Base-by-base conservation (phyloP, 2,113 vertebrate species). In the Phrynocephalus versicolor region DNA sequence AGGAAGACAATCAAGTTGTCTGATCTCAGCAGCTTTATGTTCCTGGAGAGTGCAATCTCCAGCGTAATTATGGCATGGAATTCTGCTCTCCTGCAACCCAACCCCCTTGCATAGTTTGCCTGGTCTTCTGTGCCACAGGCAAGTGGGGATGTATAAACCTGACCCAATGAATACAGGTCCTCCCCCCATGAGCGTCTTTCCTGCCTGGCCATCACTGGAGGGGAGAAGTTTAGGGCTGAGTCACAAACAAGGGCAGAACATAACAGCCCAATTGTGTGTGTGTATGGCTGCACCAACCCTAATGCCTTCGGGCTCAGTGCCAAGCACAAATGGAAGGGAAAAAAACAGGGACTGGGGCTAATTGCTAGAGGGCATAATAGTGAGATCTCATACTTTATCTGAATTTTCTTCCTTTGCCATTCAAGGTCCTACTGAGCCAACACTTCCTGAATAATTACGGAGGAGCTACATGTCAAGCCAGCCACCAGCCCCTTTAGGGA, bases 261-360 rank as follows among this genome's bases (percentile, higher is more conserved):
- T 35, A 45, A 74, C 45, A 39, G 35, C 37, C 15, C 35, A 27
- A 25, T n/a, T 16, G 2, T 18, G 25, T 74, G 74, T 51, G 30
- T 67, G 27, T 12, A 67, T 27, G 45, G 45, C 5, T 51, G 45
- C 45, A 51, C 45, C 5, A 51, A 10, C 10, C 5, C 45, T 51
- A 51, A 51, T 51, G 70, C 35, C 37, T 72, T 35, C 39, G 30
- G n/a, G 55, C 51, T 58, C 21, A 30, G 8, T 21, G 51, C 30
- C n/a, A 55, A 9, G 16, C 19, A 6, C 19, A 18, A 2, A 4
- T 15, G 8, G 8, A 2, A 4, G 2, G 8, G 8, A 14, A 13
- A 69, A 69, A 69, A 30, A 18, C n/a, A 35, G 69, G 19, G 35
- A 19, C 35, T 73, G 45, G 74, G 45, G 1, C 74, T 76, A 15